Evolutionary conservation across 1,140 invertebrate genomes (phyloP).

Genomic region (Thaumatotibia leucotreta): DNA sequence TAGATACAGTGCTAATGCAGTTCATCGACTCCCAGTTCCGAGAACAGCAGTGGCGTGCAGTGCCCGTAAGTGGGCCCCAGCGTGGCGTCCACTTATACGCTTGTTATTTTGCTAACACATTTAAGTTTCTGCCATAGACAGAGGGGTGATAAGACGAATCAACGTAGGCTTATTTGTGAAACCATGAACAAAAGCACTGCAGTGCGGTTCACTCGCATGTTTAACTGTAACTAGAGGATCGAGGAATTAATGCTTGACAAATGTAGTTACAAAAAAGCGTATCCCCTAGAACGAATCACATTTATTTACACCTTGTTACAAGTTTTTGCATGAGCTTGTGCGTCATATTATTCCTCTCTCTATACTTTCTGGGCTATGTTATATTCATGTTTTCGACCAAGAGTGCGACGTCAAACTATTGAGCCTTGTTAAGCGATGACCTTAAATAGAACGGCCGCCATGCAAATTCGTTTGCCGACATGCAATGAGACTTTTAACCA

Average conservation of each 20-base stretch:
- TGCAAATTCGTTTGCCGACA: not conserved
- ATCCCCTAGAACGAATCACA: too few species aligned
- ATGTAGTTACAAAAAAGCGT: too few species aligned
- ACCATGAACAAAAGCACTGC: too few species aligned
- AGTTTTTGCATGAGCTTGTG: too few species aligned
- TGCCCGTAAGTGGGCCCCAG: constrained; percentile 29
- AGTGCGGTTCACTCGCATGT: too few species aligned
- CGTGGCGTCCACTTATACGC: constrained; percentile 25
- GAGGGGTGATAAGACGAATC: too few species aligned
- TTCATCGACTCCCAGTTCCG: constrained; percentile 32
- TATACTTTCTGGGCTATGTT: too few species aligned
- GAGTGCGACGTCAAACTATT: not conserved
- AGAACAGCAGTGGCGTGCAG: constrained; percentile 35
- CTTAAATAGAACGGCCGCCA: not conserved
- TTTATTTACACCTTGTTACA: too few species aligned
- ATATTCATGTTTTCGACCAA: not conserved
- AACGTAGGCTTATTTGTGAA: too few species aligned
- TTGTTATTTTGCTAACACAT: constrained; percentile 27
- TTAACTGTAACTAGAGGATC: too few species aligned
- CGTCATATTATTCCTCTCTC: too few species aligned
- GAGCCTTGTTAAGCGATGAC: not conserved
- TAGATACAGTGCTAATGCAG: not conserved
- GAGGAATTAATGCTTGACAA: too few species aligned
- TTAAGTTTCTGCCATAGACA: constrained; percentile 9
- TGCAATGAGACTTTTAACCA: not conserved